phyloP scores from a whole-genome alignment of 2,797 vertebrate species.

The Limosa lapponica region DNA sequence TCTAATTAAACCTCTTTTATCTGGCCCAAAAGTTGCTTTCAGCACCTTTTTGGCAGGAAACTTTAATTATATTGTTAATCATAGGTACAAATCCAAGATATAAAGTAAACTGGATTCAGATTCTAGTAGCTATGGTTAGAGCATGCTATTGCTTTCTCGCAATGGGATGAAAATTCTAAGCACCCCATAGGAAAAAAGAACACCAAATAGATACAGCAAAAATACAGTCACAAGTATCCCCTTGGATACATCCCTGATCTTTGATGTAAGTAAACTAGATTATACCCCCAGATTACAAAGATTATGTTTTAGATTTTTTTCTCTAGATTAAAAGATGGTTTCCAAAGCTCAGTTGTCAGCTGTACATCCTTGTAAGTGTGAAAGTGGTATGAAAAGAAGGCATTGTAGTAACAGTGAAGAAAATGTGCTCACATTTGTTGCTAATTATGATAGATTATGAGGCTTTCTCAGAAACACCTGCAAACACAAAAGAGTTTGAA shows the following conservation, averaged over 20 bases:
- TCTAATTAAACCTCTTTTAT: slow-evolving; percentile 17
- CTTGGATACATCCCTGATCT: not conserved
- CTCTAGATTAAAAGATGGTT: not conserved
- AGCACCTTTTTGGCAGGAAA: not conserved
- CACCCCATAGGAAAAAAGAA: not conserved
- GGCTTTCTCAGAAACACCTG: not conserved
- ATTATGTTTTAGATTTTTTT: not conserved
- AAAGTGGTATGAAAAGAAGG: not conserved
- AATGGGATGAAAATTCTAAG: not conserved
- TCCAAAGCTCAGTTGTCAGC: not conserved
- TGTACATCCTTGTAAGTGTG: not conserved
- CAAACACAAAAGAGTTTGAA: not conserved
- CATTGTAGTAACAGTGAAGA: not conserved
- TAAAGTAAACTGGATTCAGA: not conserved
- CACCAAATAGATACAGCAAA: not conserved
- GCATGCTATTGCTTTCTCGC: not conserved
- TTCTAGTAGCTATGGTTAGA: not conserved
- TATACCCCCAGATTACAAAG: not conserved
- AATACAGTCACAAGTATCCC: not conserved
- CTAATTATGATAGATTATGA: not conserved
- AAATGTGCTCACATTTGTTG: not conserved
- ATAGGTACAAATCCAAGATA: not conserved
- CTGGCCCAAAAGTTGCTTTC: not conserved
- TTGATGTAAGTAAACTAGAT: not conserved
- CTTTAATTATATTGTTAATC: slow-evolving; percentile 5